Base-by-base conservation (phyloP, 2,888 invertebrate species). In the Empis livida region DNA sequence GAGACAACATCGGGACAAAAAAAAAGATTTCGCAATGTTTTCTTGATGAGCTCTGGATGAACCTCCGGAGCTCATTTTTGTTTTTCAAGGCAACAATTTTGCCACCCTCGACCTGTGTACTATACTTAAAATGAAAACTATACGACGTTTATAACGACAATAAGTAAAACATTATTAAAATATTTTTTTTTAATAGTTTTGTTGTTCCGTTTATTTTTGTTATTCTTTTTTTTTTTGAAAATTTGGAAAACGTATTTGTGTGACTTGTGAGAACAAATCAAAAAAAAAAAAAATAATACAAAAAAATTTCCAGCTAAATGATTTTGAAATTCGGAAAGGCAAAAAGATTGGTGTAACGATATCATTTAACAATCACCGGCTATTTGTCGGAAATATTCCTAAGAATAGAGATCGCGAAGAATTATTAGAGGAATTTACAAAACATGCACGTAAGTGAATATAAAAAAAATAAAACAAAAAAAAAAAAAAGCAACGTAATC, bases 381-480 rank as follows among this genome's bases (percentile, higher is more conserved):
- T 95, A 82, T 95, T 94, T 90, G 93, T 95, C 82, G 95, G 94
- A 78, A 95, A 95, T 91, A 94, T 95, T 84, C 94, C 95, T 82
- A 95, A 95, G 87, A 93, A 90, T 85, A 92, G 93, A 84, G 91
- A 92, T 84, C 90, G 87, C 82, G 93, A 93, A 78, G 93, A 94
- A 84, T 90, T 95, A 79, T 85, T 88, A 81, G 93, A 94, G 84
- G 94, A 95, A 82, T 94, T 95, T 86, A 82, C 89, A 79, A 93
- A 92, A 83, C 89, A 92, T 83, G 92, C 93, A 89, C 93, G 94
- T 94, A 91, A 90, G 91, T 90, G 67, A 64, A n/a, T n/a, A n/a
- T n/a, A n/a, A n/a, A n/a, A n/a, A n/a, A n/a, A 35, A n/a, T 27
- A 27, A 27, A 27, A 27, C 23, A 27, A 27, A 27, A 27, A 2